Evolutionary conservation across 2,888 invertebrate genomes (phyloP), one percentile per base, ranked within the genome.

Genomic region (Drosophila nigritarsus): DNA sequence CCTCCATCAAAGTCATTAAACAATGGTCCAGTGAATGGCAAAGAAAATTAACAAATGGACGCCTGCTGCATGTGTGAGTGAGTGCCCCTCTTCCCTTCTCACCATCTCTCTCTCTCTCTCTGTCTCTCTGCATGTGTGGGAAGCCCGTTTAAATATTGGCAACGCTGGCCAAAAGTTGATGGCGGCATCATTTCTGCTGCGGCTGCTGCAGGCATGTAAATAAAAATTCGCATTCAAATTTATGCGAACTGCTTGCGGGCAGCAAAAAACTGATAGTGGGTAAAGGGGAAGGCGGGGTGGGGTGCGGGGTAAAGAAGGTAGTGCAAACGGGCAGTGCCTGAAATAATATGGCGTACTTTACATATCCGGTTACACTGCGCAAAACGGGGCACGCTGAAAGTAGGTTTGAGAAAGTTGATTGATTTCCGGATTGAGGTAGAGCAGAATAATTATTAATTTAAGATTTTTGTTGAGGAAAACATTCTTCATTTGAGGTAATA

Each of bases 1-100:
- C 66, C n/a, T 36, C 42, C 55, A 60, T 40, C 56, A 72, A 80
- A 78, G 88, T 88, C 81, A 81, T 89, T 89, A 89, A 58, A 68
- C 61, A 80, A 75, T 75, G 61, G 72, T 62, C 55, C 68, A 61
- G 51, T 45, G 59, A 60, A 64, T 68, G 64, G 65, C 83, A 74
- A 72, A 78, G 88, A 80, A 87, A 87, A 85, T 85, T 80, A 74
- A 65, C 67, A 61, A 72, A 30, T 55, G 30, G 40, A 51, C 45
- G 55, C 18, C 20, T 30, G 11, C 53, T 24, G 11, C 24, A 15
- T 36, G 18, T 24, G 0, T 20, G 45, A 49, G 34, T 32, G 61
- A 24, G 15, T 24, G 45, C 8, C 15, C 8, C 45, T 24, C 24
- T 45, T 1, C 3, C 1, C 24, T 1, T 15, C 20, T 20, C 20